Conservation (phyloP, 2,797 vertebrate genomes). For the Malacoctenus gilli region DNA sequence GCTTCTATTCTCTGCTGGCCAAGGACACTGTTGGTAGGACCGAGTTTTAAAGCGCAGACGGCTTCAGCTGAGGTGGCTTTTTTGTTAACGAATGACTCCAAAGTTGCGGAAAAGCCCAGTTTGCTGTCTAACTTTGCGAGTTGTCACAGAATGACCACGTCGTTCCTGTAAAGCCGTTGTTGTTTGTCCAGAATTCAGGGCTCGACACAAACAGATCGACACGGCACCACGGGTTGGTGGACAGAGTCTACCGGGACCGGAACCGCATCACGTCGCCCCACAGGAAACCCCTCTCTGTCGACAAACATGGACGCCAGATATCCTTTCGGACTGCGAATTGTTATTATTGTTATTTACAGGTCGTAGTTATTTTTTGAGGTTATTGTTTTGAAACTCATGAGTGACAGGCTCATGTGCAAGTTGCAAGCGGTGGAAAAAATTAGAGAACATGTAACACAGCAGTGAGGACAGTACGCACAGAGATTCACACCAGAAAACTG, state of each 20-base stretch:
- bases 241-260: constrained; percentile 93
- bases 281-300: constrained; percentile 89
- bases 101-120: constrained; percentile 1
- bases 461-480: too few relatives aligned
- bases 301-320: constrained; percentile 97
- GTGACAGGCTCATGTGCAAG: too few relatives aligned
- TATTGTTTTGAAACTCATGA: too few relatives aligned
- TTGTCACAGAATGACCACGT: too few relatives aligned
- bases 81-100: constrained; percentile 17
- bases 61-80: background rate
- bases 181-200: constrained; percentile 82
- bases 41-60: background rate
- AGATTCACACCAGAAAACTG: too few relatives aligned
- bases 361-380: too few relatives aligned
- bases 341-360: too few relatives aligned
- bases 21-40: constrained; percentile 5
- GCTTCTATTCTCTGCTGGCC: constrained; percentile 24
- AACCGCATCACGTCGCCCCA: constrained; percentile 92
- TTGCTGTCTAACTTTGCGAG: too few relatives aligned
- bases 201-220: constrained; percentile 92
- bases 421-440: too few relatives aligned
- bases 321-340: constrained; percentile 83
- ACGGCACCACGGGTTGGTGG: constrained; percentile 94
- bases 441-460: too few relatives aligned
- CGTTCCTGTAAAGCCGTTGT: too few relatives aligned